Conservation (phyloP, 2,113 vertebrate genomes). For the Oriolus oriolus region DNA sequence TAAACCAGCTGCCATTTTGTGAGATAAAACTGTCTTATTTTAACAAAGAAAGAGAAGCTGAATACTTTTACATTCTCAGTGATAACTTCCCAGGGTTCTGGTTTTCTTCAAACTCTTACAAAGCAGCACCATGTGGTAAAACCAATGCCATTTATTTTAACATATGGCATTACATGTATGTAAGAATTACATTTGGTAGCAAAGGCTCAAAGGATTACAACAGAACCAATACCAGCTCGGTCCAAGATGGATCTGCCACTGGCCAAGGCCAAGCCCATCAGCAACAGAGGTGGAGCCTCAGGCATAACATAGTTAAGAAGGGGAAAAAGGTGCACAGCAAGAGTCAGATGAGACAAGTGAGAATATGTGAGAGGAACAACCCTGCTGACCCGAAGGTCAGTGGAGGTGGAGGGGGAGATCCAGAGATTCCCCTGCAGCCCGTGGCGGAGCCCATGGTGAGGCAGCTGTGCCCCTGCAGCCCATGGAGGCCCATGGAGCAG, state of each 20-base stretch:
- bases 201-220: background rate
- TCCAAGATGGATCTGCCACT: background rate
- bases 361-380: background rate
- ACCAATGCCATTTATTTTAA: background rate
- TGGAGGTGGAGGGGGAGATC: background rate
- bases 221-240: background rate
- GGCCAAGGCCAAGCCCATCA: background rate
- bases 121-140: background rate
- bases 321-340: background rate
- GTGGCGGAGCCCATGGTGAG: background rate
- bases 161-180: background rate
- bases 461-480: background rate
- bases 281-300: background rate
- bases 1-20: background rate
- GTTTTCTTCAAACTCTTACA: background rate
- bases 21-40: background rate
- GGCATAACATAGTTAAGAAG: background rate
- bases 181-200: background rate
- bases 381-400: background rate
- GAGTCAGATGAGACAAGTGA: background rate
- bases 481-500: rapidly evolving
- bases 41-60: background rate
- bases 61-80: background rate
- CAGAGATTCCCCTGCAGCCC: background rate
- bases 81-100: background rate